Conservation (phyloP, 1,140 invertebrate species). For the Coelopa frigida region DNA sequence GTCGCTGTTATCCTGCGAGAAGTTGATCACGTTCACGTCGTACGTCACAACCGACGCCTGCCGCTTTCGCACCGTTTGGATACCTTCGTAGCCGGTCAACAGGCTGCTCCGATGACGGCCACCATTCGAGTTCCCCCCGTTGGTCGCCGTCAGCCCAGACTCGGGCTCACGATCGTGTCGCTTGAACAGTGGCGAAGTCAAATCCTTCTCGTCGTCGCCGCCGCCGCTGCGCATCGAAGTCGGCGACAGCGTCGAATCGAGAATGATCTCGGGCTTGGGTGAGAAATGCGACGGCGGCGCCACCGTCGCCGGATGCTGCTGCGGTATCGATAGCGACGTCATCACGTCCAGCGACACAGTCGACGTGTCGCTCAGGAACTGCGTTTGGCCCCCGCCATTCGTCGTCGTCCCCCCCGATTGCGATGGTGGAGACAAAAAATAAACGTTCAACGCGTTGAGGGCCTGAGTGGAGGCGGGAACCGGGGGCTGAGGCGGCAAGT, state of each 20-base stretch:
- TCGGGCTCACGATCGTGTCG: conserved; percentile 32
- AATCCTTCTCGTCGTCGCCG: conserved; percentile 23
- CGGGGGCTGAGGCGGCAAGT: conserved; percentile 23
- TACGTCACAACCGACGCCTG: conserved; percentile 44
- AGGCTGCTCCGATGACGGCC: conserved; percentile 31
- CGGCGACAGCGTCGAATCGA: conserved; percentile 42
- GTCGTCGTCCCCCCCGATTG: no score
- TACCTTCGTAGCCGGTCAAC: conserved; percentile 34
- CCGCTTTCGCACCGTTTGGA: conserved; percentile 35
- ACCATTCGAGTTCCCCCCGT: conserved; percentile 11
- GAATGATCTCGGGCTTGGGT: conserved; percentile 43
- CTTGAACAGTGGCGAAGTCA: conserved; percentile 36
- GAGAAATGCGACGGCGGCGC: conserved; percentile 20
- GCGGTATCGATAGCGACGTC: conserved; percentile 29
- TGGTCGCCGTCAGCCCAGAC: conserved; percentile 24
- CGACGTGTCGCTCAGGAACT: conserved; percentile 26
- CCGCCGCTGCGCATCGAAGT: conserved; percentile 20
- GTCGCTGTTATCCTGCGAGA: conserved; percentile 39
- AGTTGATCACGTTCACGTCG: conserved; percentile 45
- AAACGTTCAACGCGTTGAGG: conserved; percentile 31
- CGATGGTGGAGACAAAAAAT: conserved; percentile 42
- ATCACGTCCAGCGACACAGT: conserved; percentile 40
- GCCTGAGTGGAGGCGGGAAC: conserved; percentile 6
- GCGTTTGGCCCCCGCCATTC: no score
- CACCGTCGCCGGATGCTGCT: conserved; percentile 6